Evolutionary conservation across 2,888 invertebrate species (phyloP).

Genomic region (Trimorus sp.): DNA sequence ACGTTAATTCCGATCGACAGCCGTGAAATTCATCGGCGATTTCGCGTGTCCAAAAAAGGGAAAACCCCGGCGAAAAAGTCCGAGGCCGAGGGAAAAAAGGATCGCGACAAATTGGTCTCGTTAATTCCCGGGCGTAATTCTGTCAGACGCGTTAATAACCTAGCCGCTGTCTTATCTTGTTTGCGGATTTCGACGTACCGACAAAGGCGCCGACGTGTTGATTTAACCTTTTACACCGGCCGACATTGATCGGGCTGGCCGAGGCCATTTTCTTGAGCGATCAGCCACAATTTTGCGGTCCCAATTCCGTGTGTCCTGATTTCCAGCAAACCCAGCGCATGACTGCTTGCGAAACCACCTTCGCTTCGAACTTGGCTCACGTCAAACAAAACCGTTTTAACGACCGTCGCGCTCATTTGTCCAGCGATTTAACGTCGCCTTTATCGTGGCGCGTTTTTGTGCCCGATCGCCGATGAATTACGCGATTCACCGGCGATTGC

Average conservation of each 20-base stretch:
- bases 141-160: constrained; percentile 23
- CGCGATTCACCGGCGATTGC: constrained; percentile 8
- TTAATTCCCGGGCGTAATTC: constrained; percentile 4
- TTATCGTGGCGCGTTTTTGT: constrained; percentile 43
- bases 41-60: constrained; percentile 9
- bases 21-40: constrained; percentile 7
- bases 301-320: constrained; percentile 44
- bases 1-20: constrained; percentile 18
- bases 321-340: constrained; percentile 55
- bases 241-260: constrained; percentile 47
- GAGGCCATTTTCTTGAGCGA: constrained; percentile 55
- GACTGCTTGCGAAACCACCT: constrained; percentile 54
- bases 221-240: constrained; percentile 67
- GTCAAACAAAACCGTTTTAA: constrained; percentile 65
- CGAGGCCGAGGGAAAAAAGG: neutral
- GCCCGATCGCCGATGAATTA: constrained; percentile 23
- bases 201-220: constrained; percentile 75
- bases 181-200: constrained; percentile 70
- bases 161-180: constrained; percentile 21
- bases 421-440: constrained; percentile 56
- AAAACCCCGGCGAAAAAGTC: neutral
- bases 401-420: constrained; percentile 62
- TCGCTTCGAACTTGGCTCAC: constrained; percentile 58
- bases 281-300: constrained; percentile 37
- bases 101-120: constrained; percentile 16